phyloP scores from a whole-genome alignment of 1,140 invertebrate genomes.

The Drosophila sp. region DNA sequence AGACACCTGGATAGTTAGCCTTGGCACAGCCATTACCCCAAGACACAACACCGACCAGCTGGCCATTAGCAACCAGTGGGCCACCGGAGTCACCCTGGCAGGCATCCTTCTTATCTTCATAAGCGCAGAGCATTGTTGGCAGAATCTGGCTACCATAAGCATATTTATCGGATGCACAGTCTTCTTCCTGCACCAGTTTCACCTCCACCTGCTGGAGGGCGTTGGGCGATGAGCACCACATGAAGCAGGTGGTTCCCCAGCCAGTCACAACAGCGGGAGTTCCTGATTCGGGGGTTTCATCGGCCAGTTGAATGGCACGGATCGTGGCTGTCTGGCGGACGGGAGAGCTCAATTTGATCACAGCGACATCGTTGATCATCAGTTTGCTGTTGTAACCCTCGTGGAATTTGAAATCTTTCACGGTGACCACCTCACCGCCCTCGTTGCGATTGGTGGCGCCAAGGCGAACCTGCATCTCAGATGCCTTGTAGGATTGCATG shows the following conservation, averaged over 20 bases:
- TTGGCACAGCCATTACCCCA: slow-evolving; percentile 89
- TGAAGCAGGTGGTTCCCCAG: slow-evolving; percentile 72
- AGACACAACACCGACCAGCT: slow-evolving; percentile 87
- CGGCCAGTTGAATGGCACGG: slow-evolving; percentile 50
- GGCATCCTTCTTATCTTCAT: slow-evolving; percentile 85
- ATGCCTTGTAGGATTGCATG: slow-evolving; percentile 54
- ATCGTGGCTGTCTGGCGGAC: slow-evolving; percentile 51
- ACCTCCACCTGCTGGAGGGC: slow-evolving; percentile 46
- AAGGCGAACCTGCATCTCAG: slow-evolving; percentile 59
- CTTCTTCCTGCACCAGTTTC: slow-evolving; percentile 25
- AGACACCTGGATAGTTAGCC: slow-evolving; percentile 88
- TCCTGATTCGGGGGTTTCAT: slow-evolving; percentile 47
- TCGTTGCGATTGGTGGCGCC: slow-evolving; percentile 56
- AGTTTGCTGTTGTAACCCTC: slow-evolving; percentile 63
- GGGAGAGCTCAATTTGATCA: slow-evolving; percentile 83
- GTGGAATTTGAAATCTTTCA: slow-evolving; percentile 60
- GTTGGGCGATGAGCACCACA: slow-evolving; percentile 47
- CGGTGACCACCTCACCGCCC: slow-evolving; percentile 62
- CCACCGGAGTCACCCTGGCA: slow-evolving; percentile 86
- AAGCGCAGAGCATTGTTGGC: slow-evolving; percentile 86
- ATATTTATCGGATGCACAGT: slow-evolving; percentile 42
- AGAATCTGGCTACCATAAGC: slow-evolving; percentile 75
- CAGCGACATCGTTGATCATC: slow-evolving; percentile 85
- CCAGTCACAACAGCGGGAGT: slow-evolving; percentile 66
- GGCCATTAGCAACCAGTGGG: slow-evolving; percentile 72